Percentiles rank a stretch among this genome's conserved stretches.
Conservation (phyloP, 2,888 invertebrate genomes). For the Mythimna loreyi region DNA sequence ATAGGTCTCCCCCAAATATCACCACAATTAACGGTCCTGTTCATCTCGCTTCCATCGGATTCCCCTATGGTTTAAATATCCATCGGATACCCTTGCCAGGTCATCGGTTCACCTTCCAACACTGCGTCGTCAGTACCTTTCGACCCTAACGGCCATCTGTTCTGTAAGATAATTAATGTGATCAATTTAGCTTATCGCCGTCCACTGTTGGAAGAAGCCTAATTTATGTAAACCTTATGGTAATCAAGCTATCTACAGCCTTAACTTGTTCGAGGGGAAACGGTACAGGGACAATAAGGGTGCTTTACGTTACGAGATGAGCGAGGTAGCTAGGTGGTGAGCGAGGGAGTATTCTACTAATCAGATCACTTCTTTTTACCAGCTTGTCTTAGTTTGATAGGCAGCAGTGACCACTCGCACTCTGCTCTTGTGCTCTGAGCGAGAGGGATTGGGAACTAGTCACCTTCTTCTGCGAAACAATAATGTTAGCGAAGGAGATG, state of each 20-base stretch:
- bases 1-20: too few species aligned
- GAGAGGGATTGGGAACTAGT: too few species aligned
- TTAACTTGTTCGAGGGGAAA: constrained; percentile 33
- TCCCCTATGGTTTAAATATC: too few species aligned
- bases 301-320: neutral
- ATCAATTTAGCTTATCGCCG: constrained; percentile 12
- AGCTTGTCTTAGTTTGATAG: neutral
- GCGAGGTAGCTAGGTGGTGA: neutral
- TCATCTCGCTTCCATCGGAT: too few species aligned
- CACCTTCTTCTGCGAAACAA: neutral
- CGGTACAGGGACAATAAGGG: constrained; percentile 11
- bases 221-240: constrained; percentile 52
- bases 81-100: too few species aligned
- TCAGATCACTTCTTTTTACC: neutral
- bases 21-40: too few species aligned
- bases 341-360: neutral
- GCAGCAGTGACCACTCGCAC: neutral
- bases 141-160: too few species aligned
- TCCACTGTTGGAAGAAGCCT: neutral
- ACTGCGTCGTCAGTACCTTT: too few species aligned
- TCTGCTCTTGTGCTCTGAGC: neutral
- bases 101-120: too few species aligned
- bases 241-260: constrained; percentile 40
- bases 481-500: neutral
- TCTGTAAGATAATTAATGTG: constrained; percentile 32